These are phyloP conservation scores for Redunca redunca DNA, from an alignment of 2,113 vertebrate species.

Conservation along the genomic window DNA sequence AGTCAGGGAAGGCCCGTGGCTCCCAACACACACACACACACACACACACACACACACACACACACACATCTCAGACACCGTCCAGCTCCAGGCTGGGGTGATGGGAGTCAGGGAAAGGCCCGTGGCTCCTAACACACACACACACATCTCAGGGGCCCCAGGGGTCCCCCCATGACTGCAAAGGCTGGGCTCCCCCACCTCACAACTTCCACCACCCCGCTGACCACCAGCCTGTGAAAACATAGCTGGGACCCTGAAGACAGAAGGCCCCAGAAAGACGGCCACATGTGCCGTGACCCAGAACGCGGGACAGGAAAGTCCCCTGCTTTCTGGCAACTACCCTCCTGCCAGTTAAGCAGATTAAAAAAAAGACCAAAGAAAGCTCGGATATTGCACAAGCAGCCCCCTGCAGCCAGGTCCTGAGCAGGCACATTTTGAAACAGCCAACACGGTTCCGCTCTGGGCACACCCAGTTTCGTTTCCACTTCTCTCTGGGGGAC, in stretches of 20 bases:
- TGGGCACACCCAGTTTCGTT: constrained; percentile 52
- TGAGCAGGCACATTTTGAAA: constrained; percentile 48
- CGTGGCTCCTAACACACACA: accelerated
- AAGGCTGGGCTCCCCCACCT: not conserved
- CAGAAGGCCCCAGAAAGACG: accelerated
- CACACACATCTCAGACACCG: not conserved
- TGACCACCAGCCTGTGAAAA: not conserved
- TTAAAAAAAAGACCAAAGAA: not conserved
- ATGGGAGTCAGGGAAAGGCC: not conserved
- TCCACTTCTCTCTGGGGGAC: constrained; percentile 15
- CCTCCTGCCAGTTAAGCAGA: not conserved
- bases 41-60: not conserved
- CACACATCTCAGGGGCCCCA: not conserved
- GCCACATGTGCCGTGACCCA: not conserved
- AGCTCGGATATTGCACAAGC: not conserved
- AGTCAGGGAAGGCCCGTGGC: accelerated
- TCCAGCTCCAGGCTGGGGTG: not conserved
- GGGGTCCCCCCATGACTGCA: not conserved
- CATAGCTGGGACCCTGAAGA: accelerated
- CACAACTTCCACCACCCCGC: not conserved
- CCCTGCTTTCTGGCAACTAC: not conserved
- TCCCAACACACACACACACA: not conserved
- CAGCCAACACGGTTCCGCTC: not conserved
- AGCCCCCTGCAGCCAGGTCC: not conserved
- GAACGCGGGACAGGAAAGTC: not conserved